Evolutionary conservation across 2,113 vertebrate genomes (phyloP).

Genomic region (Nasalis larvatus): DNA sequence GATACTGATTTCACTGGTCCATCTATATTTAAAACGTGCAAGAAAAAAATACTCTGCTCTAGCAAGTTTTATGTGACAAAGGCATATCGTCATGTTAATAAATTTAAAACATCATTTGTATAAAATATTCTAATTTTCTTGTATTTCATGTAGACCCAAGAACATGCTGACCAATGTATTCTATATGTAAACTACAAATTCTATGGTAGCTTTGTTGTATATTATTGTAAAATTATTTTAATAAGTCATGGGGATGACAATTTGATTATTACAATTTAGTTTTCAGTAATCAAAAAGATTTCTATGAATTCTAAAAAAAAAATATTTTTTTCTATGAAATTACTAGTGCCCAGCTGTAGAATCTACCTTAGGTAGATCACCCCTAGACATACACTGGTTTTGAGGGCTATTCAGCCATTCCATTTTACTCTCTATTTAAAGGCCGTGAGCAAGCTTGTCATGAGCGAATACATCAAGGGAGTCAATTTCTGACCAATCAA

Average conservation of each 20-base stretch:
- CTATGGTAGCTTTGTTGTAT: conserved; percentile 89
- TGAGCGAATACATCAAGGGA: background rate
- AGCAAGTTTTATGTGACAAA: conserved; percentile 97
- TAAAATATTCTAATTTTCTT: conserved; percentile 87
- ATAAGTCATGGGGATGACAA: conserved; percentile 89
- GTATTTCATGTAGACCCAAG: conserved; percentile 87
- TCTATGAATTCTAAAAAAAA: conserved; percentile 64
- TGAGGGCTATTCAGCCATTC: conserved; percentile 63
- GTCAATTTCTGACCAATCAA: conserved; percentile 33
- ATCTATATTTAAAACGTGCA: conserved; percentile 91
- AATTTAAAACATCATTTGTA: conserved; percentile 93
- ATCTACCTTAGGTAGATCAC: background rate
- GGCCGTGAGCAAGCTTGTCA: conserved; percentile 12
- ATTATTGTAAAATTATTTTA: conserved; percentile 89
- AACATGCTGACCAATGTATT: conserved; percentile 88
- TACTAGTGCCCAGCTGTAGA: conserved; percentile 23
- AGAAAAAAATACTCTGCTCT: conserved; percentile 93
- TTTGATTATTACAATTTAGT: conserved; percentile 86
- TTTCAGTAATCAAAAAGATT: conserved; percentile 73
- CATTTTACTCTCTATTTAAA: conserved; percentile 63
- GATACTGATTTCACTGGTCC: conserved; percentile 86
- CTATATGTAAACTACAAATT: conserved; percentile 89
- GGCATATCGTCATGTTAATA: conserved; percentile 92
- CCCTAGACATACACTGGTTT: background rate
- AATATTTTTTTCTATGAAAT: conserved; percentile 58